Evolutionary conservation across 1,140 invertebrate species (phyloP), one percentile per base, ranked within the genome.

Genomic region (Holcopasites calliopsidis): DNA sequence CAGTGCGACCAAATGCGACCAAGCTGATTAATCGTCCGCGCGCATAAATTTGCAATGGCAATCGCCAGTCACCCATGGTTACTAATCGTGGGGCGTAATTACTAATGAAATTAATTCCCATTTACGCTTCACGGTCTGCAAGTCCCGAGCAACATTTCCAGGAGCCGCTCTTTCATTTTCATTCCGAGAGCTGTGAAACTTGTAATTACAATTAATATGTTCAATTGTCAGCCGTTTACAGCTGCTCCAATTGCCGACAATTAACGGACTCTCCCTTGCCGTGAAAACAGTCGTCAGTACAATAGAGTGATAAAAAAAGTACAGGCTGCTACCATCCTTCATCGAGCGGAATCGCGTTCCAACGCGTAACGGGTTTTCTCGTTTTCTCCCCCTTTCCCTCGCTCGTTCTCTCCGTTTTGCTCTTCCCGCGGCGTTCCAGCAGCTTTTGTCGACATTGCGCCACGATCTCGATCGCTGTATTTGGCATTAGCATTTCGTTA

Each of bases 401-500:
- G 66, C 31, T 62, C 49, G 58, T 50, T 66, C 69, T 77, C 33
- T 74, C 44, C 52, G 42, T 57, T 38, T 5, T 8, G 33, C 31
- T 52, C n/a, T 52, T 50, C 40, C 13, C 35, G 28, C 44, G 52
- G 64, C 79, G 87, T 88, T 88, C 84, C 83, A 85, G 81, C 44
- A 64, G 78, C 81, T 85, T 88, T 87, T 82, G 68, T 70, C 62
- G 28, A 52, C 55, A 50, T 49, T 69, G 47, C 47, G 11, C 26
- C 47, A 61, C 54, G 75, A 74, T 57, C 76, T 54, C 61, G 69
- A 57, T 58, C 54, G 42, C 80, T 85, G 35, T 86, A 86, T 87
- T 87, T 81, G 85, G 82, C 76, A 76, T 70, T 88, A 85, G 79
- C 80, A 85, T 85, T 85, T 86, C 80, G 80, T 85, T 87, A 89